A percentile compares a stretch with the other conserved stretches of the same genome.
Conservation (phyloP, 35 echinoderm and acorn worm genomes). For the Ophiothrix spiculata region DNA sequence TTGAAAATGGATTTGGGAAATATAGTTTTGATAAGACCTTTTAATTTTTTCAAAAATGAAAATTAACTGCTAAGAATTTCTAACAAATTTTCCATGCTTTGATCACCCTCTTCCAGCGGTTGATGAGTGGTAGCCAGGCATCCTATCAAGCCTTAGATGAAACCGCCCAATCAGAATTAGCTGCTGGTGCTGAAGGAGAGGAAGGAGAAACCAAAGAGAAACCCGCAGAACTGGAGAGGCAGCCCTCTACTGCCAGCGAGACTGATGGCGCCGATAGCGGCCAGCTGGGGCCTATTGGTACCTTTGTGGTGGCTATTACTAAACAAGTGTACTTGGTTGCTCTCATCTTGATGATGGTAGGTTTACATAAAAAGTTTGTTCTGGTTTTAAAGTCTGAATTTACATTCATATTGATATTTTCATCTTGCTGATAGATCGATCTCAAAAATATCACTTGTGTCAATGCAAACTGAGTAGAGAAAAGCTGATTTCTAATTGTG, state of each 20-base stretch:
- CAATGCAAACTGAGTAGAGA: too few relatives aligned
- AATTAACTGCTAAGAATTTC: too few relatives aligned
- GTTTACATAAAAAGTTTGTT: not conserved
- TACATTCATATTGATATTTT: too few relatives aligned
- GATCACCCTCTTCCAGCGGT: constrained; percentile 27
- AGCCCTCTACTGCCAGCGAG: constrained; percentile 21
- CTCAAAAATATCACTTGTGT: too few relatives aligned
- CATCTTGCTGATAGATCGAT: too few relatives aligned
- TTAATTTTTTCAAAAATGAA: too few relatives aligned
- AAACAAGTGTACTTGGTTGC: constrained; percentile 92
- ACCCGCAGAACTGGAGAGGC: constrained; percentile 3
- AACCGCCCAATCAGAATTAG: not conserved
- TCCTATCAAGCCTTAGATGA: constrained; percentile 66
- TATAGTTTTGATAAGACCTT: too few relatives aligned
- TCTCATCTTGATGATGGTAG: constrained; percentile 95
- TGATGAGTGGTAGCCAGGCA: constrained; percentile 42
- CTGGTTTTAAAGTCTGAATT: not conserved
- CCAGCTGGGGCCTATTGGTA: constrained; percentile 70
- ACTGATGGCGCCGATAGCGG: constrained; percentile 7
- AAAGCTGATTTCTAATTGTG: too few relatives aligned
- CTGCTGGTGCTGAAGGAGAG: too few relatives aligned
- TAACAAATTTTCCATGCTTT: not conserved
- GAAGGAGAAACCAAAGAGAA: not conserved
- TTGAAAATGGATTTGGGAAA: too few relatives aligned
- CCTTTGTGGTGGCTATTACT: constrained; percentile 68